Conservation (phyloP, 2,113 vertebrate species). For the Poicephalus gulielmi region DNA sequence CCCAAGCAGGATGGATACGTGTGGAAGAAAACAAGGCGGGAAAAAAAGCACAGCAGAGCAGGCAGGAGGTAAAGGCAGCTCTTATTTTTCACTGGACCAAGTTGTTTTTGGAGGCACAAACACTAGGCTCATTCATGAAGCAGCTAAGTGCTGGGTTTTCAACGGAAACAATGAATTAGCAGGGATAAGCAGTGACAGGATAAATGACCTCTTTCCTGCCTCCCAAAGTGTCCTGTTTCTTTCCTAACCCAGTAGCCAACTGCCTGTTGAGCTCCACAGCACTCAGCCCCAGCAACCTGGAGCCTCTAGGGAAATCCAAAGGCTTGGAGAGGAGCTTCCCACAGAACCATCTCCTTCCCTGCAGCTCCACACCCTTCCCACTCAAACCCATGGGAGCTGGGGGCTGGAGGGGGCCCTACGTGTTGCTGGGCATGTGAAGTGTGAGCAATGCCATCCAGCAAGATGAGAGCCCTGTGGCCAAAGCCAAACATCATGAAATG, state of each 20-base stretch:
- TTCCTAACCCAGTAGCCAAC: constrained; percentile 20
- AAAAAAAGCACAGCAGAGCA: neutral
- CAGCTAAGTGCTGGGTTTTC: neutral
- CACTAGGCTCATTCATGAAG: constrained; percentile 38
- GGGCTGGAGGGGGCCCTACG: neutral
- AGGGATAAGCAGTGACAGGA: constrained; percentile 42
- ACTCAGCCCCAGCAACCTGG: neutral
- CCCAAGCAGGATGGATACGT: neutral
- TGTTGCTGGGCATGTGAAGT: neutral
- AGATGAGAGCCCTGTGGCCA: neutral
- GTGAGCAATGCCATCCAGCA: neutral
- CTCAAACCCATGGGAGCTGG: neutral
- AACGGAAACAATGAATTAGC: constrained; percentile 61
- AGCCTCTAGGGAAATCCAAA: neutral
- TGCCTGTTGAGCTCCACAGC: neutral
- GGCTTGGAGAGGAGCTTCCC: constrained; percentile 12
- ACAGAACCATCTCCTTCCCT: neutral
- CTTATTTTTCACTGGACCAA: neutral
- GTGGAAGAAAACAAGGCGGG: neutral
- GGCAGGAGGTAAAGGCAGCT: constrained; percentile 1
- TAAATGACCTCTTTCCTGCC: constrained; percentile 32
- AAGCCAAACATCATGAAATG: neutral
- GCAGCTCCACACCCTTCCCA: neutral
- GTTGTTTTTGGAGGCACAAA: constrained; percentile 46
- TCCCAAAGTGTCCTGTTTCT: constrained; percentile 32